These are phyloP conservation scores for Galeopterus variegatus DNA, from an alignment of 2,113 vertebrate genomes.

Conservation along the genomic window DNA sequence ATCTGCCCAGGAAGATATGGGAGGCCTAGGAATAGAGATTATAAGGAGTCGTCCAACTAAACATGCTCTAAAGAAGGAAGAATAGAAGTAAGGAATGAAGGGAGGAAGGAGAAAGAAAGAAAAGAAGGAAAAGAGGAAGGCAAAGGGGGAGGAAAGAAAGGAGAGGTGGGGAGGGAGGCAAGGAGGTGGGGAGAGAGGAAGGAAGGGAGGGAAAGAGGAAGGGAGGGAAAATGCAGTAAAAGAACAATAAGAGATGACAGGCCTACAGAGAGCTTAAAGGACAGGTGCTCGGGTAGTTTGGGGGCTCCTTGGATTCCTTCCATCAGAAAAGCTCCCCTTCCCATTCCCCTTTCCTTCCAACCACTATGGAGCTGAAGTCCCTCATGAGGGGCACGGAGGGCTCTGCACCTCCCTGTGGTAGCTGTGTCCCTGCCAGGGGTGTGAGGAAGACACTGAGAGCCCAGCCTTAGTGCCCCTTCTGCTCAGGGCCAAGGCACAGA, in stretches of 20 bases:
- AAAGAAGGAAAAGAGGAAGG: background rate
- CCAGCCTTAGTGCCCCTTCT: too few species aligned
- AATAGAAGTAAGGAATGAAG: too few species aligned
- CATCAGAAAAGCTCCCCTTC: background rate
- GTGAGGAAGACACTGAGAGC: background rate
- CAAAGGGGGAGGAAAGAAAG: background rate
- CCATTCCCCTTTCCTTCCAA: background rate
- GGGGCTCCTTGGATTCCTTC: background rate
- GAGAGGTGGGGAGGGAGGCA: background rate
- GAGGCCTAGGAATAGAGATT: background rate
- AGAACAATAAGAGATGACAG: background rate
- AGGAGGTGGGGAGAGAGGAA: background rate
- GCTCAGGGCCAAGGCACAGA: background rate
- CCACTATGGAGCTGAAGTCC: background rate
- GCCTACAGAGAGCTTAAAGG: background rate
- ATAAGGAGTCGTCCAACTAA: background rate
- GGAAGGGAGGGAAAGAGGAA: background rate
- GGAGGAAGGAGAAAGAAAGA: background rate
- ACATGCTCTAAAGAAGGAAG: background rate
- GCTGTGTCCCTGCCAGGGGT: background rate
- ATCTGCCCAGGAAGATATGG: background rate
- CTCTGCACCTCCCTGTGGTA: too few species aligned
- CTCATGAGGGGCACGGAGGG: fast-evolving
- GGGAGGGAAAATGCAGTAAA: background rate
- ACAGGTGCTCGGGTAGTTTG: background rate